A percentile compares a stretch with the other conserved stretches of the same genome.
Conservation (phyloP, 2,113 vertebrate species). For the Boleophthalmus pectinirostris region DNA sequence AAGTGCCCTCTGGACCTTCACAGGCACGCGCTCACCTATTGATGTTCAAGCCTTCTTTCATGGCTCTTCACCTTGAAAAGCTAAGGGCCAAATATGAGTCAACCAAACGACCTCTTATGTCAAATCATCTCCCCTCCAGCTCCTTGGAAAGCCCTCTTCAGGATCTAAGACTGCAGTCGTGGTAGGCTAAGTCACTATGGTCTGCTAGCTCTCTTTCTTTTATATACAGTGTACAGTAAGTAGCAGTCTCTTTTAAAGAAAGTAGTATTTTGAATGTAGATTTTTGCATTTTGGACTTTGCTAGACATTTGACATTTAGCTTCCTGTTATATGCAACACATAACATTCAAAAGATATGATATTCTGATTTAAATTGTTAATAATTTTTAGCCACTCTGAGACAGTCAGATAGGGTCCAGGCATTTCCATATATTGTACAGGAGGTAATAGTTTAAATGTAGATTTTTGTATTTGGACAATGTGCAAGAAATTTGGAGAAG, state of each 20-base stretch:
- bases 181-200: constrained; percentile 4
- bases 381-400: too few species aligned
- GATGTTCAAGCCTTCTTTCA: constrained; percentile 71
- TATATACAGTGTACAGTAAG: neutral
- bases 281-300: too few species aligned
- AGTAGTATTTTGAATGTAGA: neutral
- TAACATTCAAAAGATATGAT: too few species aligned
- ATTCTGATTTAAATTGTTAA: too few species aligned
- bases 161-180: constrained; percentile 31
- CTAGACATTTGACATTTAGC: too few species aligned
- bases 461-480: too few species aligned
- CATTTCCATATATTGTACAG: too few species aligned
- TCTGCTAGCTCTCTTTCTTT: constrained; percentile 14
- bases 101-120: constrained; percentile 67
- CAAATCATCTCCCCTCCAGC: constrained; percentile 61
- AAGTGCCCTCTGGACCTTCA: constrained; percentile 44
- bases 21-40: constrained; percentile 54
- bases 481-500: too few species aligned
- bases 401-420: too few species aligned
- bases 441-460: too few species aligned
- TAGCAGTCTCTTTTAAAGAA: too few species aligned
- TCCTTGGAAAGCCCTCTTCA: constrained; percentile 40
- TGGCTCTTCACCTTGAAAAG: constrained; percentile 69
- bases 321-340: too few species aligned
- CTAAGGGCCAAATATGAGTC: constrained; percentile 64